A percentile compares a stretch with the other conserved stretches of the same genome.
phyloP scores from a whole-genome alignment of 2,888 invertebrate genomes.

The Brachyptera putata region DNA sequence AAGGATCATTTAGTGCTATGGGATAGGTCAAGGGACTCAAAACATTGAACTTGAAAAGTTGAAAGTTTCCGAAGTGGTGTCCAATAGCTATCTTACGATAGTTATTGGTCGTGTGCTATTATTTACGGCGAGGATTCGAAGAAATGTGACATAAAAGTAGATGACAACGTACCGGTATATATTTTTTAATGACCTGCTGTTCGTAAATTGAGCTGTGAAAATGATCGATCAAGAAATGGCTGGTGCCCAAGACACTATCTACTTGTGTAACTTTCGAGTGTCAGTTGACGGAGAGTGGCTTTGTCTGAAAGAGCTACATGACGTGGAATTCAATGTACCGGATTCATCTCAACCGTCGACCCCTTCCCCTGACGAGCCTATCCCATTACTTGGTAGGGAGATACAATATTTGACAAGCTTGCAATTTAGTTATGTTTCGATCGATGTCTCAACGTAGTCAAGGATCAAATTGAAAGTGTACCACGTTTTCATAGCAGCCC shows the following conservation, averaged over 20 bases:
- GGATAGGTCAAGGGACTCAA: conserved; percentile 6
- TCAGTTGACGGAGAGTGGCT: conserved; percentile 97
- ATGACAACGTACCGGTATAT: too few relatives aligned
- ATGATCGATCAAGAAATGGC: conserved; percentile 59
- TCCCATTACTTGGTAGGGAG: conserved; percentile 42
- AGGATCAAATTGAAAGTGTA: too few relatives aligned
- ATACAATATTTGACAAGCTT: neutral
- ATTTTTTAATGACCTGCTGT: too few relatives aligned
- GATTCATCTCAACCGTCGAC: conserved; percentile 61
- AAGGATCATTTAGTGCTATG: too few relatives aligned
- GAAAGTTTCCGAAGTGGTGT: too few relatives aligned
- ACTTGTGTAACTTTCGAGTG: conserved; percentile 94
- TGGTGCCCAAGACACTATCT: conserved; percentile 93
- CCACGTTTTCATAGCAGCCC: too few relatives aligned
- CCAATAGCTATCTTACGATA: too few relatives aligned
- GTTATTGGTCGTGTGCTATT: too few relatives aligned
- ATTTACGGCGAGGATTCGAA: too few relatives aligned
- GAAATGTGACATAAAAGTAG: too few relatives aligned
- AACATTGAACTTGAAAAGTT: too few relatives aligned
- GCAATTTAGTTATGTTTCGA: neutral
- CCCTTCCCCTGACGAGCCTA: conserved; percentile 58
- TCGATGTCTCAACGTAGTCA: too few relatives aligned
- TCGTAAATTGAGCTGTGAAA: conserved; percentile 3
- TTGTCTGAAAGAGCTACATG: conserved; percentile 88
- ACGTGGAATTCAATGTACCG: conserved; percentile 74